Evolutionary conservation across 2,113 vertebrate genomes (phyloP), one percentile per base, ranked within the genome.

Genomic region (Meriones unguiculatus): DNA sequence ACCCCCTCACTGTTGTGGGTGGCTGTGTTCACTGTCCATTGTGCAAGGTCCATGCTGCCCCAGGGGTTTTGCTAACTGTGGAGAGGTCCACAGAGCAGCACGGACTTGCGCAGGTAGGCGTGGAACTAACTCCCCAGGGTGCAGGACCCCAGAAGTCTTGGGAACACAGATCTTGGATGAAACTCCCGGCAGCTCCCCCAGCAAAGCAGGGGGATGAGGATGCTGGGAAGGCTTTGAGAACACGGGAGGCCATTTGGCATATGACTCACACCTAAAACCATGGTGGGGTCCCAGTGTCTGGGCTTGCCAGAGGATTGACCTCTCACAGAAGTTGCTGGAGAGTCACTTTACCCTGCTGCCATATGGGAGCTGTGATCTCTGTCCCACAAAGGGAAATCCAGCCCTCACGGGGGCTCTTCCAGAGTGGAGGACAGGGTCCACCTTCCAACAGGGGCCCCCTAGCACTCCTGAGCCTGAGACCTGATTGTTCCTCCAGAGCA

Each of bases 31-130:
- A 9, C 35, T 1, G 10, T 11, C 14, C 50, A 14, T 15, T 22
- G 17, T 10, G 8, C 54, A 35, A 30, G 32, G 20, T 38, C 30
- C 17, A 32, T 17, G 67, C 28, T 28, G 54, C 65, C 6, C 14
- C 57, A 3, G 77, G 17, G 89, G 73, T 59, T 30, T 75, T 30
- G 22, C 89, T 75, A 62, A 0, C 70, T 20, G 24, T 17, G 9
- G 64, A 65, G 46, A 72, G 22, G 52, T 38, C 20, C 20, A 13
- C 12, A 28, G 3, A 72, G 50, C 67, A 62, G 52, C 46, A 13
- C 38, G 69, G 25, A 15, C 28, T n/a, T 38, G 3, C 8, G 7
- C 0, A 0, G 41, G n/a, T n/a, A n/a, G n/a, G n/a, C n/a, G n/a
- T n/a, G n/a, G n/a, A n/a, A n/a, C n/a, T 32, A 87, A 73, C 25